Conservation (phyloP, 2,797 vertebrate species). For the Anniella stebbinsi region DNA sequence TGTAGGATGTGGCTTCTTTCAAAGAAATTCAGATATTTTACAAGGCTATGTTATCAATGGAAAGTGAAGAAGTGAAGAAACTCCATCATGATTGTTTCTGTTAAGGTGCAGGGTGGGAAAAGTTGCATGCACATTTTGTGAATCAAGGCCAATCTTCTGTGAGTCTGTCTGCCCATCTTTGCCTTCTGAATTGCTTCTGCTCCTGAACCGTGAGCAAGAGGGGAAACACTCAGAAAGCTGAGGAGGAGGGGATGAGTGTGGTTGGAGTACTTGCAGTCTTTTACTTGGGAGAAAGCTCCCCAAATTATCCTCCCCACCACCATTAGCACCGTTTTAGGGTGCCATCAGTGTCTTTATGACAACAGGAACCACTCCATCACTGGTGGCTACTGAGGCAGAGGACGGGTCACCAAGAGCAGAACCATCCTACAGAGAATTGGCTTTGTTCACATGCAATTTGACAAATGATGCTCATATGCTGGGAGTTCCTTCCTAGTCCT, state of each 20-base stretch:
- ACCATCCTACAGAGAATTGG: too few species aligned
- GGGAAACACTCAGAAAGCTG: not conserved
- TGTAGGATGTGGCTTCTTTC: not conserved
- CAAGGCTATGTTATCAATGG: not conserved
- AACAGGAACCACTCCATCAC: not conserved
- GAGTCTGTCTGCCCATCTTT: not conserved
- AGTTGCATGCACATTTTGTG: not conserved
- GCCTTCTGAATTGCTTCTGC: not conserved
- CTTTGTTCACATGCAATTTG: too few species aligned
- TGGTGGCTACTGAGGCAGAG: too few species aligned
- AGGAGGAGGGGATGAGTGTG: not conserved
- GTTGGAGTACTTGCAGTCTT: not conserved
- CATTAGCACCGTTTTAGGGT: not conserved
- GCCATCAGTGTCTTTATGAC: too few species aligned
- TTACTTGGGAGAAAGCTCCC: too few species aligned
- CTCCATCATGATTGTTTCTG: not conserved
- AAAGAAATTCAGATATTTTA: not conserved
- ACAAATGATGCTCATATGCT: too few species aligned
- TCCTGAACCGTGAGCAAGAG: not conserved
- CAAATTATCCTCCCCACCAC: too few species aligned
- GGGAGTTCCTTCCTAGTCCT: too few species aligned
- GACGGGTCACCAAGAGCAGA: too few species aligned
- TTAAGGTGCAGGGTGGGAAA: not conserved
- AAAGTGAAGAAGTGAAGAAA: too few species aligned
- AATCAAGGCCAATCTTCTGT: fast-evolving